Percentiles rank a stretch among this genome's conserved stretches.
These are phyloP conservation scores for Danaus melanippus DNA, from an alignment of 1,140 invertebrate species.

Conservation along the genomic window DNA sequence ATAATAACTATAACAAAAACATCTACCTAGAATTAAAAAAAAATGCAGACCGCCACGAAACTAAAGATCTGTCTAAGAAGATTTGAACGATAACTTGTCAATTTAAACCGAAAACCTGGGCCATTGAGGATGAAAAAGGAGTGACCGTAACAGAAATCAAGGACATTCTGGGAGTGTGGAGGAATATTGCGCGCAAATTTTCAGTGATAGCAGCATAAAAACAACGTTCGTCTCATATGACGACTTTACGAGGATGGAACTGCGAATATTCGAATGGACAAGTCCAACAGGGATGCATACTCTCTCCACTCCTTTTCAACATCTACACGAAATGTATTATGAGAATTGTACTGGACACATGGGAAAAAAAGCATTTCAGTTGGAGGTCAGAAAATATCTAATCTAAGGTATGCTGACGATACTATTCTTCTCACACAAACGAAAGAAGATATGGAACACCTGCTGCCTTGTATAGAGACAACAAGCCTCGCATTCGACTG, in stretches of 20 bases:
- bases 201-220: conserved; percentile 10
- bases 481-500: no score
- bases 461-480: no score
- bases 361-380: conserved; percentile 11
- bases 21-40: no score
- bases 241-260: no score
- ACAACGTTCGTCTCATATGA: no score
- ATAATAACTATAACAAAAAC: no score
- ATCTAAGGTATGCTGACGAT: conserved; percentile 4
- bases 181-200: conserved; percentile 24
- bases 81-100: conserved; percentile 3
- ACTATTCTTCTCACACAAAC: no score
- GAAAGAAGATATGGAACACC: no score
- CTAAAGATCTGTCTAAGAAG: conserved; percentile 10
- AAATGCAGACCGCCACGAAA: no score
- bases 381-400: no score
- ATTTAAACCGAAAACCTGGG: conserved; percentile 9
- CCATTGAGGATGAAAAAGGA: conserved; percentile 11
- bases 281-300: conserved; percentile 16
- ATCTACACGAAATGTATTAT: conserved; percentile 15
- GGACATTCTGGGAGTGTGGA: conserved; percentile 16
- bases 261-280: no score
- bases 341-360: conserved; percentile 11
- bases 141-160: no score
- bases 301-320: conserved; percentile 14